These are phyloP conservation scores for Sebastolobus altivelis DNA, from an alignment of 2,797 vertebrate species.

Conservation along the genomic window DNA sequence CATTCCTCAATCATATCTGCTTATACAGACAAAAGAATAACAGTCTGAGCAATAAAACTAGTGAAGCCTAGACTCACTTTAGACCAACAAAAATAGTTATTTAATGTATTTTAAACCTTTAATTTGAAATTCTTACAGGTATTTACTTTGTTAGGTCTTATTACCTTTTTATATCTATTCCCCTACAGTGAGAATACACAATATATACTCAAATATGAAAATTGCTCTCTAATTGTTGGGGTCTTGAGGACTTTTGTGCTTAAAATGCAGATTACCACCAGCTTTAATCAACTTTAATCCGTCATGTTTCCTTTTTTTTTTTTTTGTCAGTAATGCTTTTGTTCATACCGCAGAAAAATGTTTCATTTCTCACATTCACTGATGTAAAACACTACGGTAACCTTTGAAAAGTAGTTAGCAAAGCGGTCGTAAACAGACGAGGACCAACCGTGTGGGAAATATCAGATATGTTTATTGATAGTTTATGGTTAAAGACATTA, in stretches of 20 bases:
- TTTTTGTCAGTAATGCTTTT: neutral
- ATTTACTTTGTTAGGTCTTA: neutral
- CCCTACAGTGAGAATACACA: neutral
- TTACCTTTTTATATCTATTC: neutral
- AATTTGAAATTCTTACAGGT: neutral
- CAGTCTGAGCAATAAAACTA: conserved; percentile 1
- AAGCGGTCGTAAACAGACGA: neutral
- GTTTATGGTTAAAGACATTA: neutral
- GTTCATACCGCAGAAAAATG: neutral
- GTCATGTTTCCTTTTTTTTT: neutral
- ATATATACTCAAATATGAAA: neutral
- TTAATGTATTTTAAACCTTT: neutral
- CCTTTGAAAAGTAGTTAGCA: neutral
- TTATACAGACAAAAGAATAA: neutral
- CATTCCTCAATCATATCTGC: neutral
- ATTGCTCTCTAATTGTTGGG: neutral
- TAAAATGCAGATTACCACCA: neutral
- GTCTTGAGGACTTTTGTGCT: neutral
- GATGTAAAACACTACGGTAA: neutral
- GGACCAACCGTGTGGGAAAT: neutral
- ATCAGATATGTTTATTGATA: neutral
- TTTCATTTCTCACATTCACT: too few species aligned
- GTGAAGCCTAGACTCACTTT: neutral
- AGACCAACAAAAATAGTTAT: neutral
- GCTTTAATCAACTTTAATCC: neutral